Percentiles rank a stretch among this genome's conserved stretches.
Conservation (phyloP, 2,113 vertebrate genomes). For the Dunckerocampus dactyliophorus region DNA sequence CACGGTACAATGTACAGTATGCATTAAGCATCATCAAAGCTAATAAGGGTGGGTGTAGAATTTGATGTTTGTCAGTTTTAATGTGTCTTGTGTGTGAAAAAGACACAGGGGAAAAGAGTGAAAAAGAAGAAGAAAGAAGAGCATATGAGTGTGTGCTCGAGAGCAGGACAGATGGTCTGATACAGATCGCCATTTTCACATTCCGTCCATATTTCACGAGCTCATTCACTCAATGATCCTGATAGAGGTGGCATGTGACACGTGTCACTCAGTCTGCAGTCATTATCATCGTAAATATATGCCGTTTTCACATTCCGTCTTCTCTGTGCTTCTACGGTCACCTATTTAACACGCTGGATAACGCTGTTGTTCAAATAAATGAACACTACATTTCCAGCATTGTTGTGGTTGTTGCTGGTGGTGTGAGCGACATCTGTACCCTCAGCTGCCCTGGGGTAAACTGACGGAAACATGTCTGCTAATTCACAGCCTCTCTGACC, state of each 20-base stretch:
- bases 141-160: conserved; percentile 15
- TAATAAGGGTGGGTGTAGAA: too few relatives aligned
- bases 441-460: too few relatives aligned
- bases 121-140: neutral
- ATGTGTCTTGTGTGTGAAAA: too few relatives aligned
- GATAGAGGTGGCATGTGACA: conserved; percentile 47
- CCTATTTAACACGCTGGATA: neutral
- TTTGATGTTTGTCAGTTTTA: too few relatives aligned
- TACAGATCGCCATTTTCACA: conserved; percentile 47
- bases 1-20: too few relatives aligned
- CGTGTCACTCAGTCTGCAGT: conserved; percentile 25
- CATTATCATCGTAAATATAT: conserved; percentile 7
- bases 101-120: too few relatives aligned
- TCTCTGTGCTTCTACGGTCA: neutral
- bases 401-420: too few relatives aligned
- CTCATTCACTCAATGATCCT: conserved; percentile 51
- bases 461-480: too few relatives aligned
- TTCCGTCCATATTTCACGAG: conserved; percentile 53
- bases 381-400: too few relatives aligned
- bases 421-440: too few relatives aligned
- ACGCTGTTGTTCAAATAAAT: neutral
- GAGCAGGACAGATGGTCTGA: conserved; percentile 51
- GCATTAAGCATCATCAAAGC: too few relatives aligned
- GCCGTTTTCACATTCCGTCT: neutral
- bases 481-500: too few relatives aligned